phyloP scores from a whole-genome alignment of 2,797 vertebrate genomes.

The Cheirogaleus major region DNA sequence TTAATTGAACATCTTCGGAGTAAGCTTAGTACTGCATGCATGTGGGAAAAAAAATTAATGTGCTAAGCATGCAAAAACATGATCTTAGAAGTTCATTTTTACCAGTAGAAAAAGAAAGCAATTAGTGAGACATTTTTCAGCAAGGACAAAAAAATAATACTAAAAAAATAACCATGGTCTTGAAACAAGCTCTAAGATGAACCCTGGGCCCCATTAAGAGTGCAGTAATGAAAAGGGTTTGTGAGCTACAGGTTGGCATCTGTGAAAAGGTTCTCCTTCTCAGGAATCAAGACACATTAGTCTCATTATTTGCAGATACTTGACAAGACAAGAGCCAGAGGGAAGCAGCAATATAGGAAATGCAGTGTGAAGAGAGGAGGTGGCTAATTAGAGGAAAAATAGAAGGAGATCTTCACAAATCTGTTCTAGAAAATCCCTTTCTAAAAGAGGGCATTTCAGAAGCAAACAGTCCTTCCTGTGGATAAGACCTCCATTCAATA shows the following conservation, averaged over 20 bases:
- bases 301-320: conserved; percentile 73
- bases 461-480: neutral
- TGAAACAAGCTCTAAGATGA: conserved; percentile 45
- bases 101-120: conserved; percentile 64
- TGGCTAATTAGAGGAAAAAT: conserved; percentile 54
- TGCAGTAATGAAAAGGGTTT: conserved; percentile 39
- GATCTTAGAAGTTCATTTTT: conserved; percentile 74
- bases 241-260: conserved; percentile 52
- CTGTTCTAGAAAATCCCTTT: neutral
- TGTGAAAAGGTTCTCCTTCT: conserved; percentile 57
- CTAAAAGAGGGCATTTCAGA: neutral
- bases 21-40: conserved; percentile 61
- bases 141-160: neutral
- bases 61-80: conserved; percentile 77
- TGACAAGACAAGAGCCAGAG: conserved; percentile 68
- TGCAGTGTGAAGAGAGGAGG: conserved; percentile 16
- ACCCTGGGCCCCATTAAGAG: conserved; percentile 40
- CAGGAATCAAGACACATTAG: conserved; percentile 64
- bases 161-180: neutral
- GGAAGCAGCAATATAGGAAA: conserved; percentile 53
- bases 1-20: conserved; percentile 76
- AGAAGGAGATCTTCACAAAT: conserved; percentile 8
- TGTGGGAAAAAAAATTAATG: conserved; percentile 59
- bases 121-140: conserved; percentile 77
- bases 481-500: neutral